Evolutionary conservation across 2,888 invertebrate genomes (phyloP).

Genomic region (Eueremaeus valkanovi): DNA sequence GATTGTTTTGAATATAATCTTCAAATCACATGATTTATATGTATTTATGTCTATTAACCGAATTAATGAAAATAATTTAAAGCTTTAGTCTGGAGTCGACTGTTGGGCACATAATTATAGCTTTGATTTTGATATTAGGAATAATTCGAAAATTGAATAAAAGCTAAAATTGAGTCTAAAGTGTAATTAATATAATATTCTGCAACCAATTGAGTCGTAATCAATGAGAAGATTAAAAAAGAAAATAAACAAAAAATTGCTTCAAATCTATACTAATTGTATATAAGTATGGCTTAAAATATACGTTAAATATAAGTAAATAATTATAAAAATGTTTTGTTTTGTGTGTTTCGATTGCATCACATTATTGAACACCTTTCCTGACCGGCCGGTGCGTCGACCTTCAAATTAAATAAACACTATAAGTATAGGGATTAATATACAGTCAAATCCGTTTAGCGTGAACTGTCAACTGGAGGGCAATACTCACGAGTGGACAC

Average conservation of each 20-base stretch:
- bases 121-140: too few species aligned
- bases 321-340: constrained; percentile 20
- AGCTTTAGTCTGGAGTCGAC: neutral
- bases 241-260: too few species aligned
- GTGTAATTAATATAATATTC: too few species aligned
- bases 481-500: constrained; percentile 12
- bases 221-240: too few species aligned
- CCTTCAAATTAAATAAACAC: neutral
- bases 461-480: constrained; percentile 15
- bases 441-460: constrained; percentile 26
- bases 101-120: neutral
- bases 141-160: too few species aligned
- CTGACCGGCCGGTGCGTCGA: constrained; percentile 1
- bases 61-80: too few species aligned
- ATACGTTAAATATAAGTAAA: neutral
- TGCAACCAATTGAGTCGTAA: too few species aligned
- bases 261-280: neutral
- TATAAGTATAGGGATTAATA: neutral
- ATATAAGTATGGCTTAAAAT: neutral
- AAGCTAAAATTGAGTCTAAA: too few species aligned
- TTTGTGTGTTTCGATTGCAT: constrained; percentile 7
- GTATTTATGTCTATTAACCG: neutral
- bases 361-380: constrained; percentile 29
- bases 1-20: too few species aligned
- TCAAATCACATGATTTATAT: too few species aligned